Base-by-base conservation (phyloP, 2,113 vertebrate species). In the Pteropus alecto region DNA sequence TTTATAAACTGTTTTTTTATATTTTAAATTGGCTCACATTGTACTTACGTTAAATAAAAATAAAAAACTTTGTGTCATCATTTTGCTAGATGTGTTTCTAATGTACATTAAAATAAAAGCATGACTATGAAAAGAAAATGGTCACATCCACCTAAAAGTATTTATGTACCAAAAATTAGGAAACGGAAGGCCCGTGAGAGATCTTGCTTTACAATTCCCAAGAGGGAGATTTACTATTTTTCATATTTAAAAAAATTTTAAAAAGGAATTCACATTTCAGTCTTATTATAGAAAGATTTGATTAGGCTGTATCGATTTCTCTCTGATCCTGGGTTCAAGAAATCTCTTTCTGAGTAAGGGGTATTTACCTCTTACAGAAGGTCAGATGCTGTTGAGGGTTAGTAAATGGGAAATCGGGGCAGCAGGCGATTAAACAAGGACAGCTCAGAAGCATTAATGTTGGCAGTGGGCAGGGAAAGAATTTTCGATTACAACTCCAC, bases 61-160 rank as follows among this genome's bases (percentile, higher is more conserved):
- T n/a, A 51, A 87, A 83, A 93, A 90, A 61, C 41, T 81, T 21
- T 26, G 14, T 58, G 41, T 94, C n/a, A 30, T 71, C 48, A 71
- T 33, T 83, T 92, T 96, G 81, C 68, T 92, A 78, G 68, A 33
- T 33, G 51, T 46, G 24, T 85, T 90, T 97, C 63, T 91, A 51
- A 71, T 24, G 90, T 26, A 65, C 2, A 65, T 33, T 65, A 83
- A 82, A 54, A 54, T 92, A 63, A 95, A 90, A 91, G 22, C 41
- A 87, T 6, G 6, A 51, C 38, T 76, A 41, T 63, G 87, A 86
- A 89, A 74, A 91, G 13, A 87, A 90, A 84, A 33, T n/a, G 41
- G 30, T 85, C 38, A 60, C 16, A 65, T 51, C 3, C 33, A 76
- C 35, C 51, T 92, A 87, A 43, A 81, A 81, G 88, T 48, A 60